phyloP scores from a whole-genome alignment of 2,888 invertebrate species.

The Epinotia demarniana region DNA sequence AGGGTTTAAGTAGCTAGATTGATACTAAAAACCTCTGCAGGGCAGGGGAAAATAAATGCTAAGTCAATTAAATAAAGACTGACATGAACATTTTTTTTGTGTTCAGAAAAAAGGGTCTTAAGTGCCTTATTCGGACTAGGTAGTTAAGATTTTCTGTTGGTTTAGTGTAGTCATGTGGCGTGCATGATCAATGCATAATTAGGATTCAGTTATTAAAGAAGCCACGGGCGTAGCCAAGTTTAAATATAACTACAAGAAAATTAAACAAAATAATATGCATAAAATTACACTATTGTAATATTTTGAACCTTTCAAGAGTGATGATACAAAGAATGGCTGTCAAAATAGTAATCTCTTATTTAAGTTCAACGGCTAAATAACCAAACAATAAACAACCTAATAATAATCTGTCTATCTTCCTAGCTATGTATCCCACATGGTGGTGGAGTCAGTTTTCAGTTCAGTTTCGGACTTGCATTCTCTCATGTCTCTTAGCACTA shows the following conservation, averaged over 20 bases:
- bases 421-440: no score
- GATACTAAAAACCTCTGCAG: neutral
- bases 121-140: neutral
- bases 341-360: no score
- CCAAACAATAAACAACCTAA: no score
- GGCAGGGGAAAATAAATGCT: neutral
- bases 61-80: neutral
- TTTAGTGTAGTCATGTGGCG: slow-evolving; percentile 1
- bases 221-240: neutral
- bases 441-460: no score
- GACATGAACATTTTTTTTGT: neutral
- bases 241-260: neutral
- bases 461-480: no score
- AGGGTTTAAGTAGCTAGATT: neutral
- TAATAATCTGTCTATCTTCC: no score
- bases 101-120: neutral
- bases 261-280: no score
- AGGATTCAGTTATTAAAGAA: slow-evolving; percentile 6
- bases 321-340: no score
- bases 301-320: no score
- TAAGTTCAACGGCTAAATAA: no score
- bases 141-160: neutral
- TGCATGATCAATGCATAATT: slow-evolving; percentile 22
- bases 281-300: no score
- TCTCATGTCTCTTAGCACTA: no score